Percentiles rank a stretch among this genome's conserved stretches.
phyloP scores from a whole-genome alignment of 2,888 invertebrate genomes.

The Chrysina gloriosa region DNA sequence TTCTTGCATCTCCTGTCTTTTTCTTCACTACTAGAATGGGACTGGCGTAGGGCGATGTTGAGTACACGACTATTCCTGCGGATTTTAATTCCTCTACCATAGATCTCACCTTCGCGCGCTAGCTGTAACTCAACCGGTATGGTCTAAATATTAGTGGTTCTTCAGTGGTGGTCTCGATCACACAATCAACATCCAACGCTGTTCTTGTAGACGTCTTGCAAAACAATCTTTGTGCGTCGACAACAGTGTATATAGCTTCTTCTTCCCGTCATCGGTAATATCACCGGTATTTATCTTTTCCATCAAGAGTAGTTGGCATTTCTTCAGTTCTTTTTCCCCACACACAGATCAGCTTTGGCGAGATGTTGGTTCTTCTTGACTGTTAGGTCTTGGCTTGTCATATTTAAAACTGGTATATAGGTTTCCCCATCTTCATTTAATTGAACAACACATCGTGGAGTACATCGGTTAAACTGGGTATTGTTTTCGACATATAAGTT shows the following conservation, averaged over 20 bases:
- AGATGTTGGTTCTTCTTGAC: no score
- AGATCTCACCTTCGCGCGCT: constrained; percentile 44
- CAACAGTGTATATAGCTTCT: background rate
- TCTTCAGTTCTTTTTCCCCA: no score
- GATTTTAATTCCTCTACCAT: constrained; percentile 46
- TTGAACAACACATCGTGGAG: no score
- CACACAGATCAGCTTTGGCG: no score
- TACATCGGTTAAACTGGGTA: no score
- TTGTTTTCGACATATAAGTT: no score
- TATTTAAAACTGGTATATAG: no score
- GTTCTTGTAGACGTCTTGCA: background rate
- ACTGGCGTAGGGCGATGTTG: constrained; percentile 50
- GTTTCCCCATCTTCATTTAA: no score
- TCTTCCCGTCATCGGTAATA: background rate
- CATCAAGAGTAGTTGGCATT: no score
- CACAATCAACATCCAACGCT: background rate
- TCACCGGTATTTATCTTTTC: no score
- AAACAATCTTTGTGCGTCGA: background rate
- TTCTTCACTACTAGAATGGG: constrained; percentile 49
- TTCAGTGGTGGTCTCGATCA: background rate
- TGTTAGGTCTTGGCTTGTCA: no score
- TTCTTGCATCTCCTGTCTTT: constrained; percentile 48
- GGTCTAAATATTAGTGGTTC: constrained; percentile 43
- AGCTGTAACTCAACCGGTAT: constrained; percentile 49
- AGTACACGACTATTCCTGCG: constrained; percentile 39